phyloP scores from a whole-genome alignment of 53 echinoderm and acorn worm species.

The Crossaster papposus region DNA sequence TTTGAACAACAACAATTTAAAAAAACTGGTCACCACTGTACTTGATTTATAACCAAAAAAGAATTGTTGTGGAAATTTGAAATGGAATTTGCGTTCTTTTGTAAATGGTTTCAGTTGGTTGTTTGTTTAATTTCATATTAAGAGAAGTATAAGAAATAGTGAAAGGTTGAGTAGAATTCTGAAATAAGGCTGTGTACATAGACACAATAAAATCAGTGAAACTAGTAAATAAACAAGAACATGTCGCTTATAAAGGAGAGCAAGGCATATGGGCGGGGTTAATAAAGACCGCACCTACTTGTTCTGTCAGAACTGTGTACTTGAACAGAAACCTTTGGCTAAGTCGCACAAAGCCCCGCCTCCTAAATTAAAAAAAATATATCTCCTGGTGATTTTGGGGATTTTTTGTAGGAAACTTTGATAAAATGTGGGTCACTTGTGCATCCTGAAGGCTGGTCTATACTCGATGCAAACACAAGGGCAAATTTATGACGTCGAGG shows the following conservation, averaged over 20 bases:
- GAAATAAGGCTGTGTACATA: conserved; percentile 40
- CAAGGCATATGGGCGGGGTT: background rate
- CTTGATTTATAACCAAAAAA: too few relatives aligned
- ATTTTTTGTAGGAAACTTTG: too few relatives aligned
- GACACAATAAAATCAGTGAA: background rate
- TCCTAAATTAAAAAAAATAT: too few relatives aligned
- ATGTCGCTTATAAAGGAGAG: background rate
- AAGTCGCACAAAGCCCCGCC: too few relatives aligned
- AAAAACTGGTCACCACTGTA: too few relatives aligned
- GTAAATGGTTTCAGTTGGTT: background rate
- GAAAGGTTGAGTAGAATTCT: conserved; percentile 14
- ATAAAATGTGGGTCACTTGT: too few relatives aligned
- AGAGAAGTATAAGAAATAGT: background rate
- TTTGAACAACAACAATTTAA: background rate
- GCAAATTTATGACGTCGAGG: too few relatives aligned
- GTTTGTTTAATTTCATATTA: background rate
- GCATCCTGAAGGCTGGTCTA: too few relatives aligned
- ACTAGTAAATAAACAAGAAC: background rate
- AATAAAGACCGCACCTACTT: too few relatives aligned
- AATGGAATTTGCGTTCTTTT: background rate
- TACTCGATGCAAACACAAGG: too few relatives aligned
- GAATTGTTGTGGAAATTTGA: background rate
- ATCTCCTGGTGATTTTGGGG: too few relatives aligned
- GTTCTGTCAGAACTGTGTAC: background rate
- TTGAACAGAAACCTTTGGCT: background rate